phyloP scores from a whole-genome alignment of 2,797 vertebrate genomes.

The Rhynchonycteris naso region DNA sequence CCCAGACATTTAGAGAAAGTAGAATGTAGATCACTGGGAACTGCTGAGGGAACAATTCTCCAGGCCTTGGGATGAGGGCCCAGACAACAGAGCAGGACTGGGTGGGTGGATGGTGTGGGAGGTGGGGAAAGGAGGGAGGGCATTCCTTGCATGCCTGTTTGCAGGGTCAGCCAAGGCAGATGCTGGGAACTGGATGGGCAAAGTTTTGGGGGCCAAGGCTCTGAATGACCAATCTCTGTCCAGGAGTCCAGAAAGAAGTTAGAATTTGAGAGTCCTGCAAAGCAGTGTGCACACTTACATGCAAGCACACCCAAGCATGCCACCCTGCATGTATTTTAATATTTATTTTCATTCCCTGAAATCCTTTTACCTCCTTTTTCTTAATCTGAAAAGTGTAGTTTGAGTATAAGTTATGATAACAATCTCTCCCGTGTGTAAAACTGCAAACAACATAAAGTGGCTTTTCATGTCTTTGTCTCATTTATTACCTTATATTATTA shows the following conservation, averaged over 20 bases:
- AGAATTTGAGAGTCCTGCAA: neutral
- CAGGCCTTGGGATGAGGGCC: neutral
- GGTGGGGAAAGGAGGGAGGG: neutral
- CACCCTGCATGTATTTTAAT: neutral
- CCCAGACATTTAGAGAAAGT: neutral
- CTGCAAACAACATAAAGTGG: neutral
- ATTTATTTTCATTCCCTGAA: neutral
- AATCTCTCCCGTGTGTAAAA: neutral
- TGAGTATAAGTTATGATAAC: neutral
- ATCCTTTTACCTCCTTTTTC: neutral
- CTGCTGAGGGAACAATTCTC: neutral
- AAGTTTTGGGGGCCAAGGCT: neutral
- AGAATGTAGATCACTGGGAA: neutral
- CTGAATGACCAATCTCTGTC: neutral
- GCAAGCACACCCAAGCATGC: neutral
- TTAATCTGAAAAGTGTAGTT: neutral
- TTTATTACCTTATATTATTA: neutral
- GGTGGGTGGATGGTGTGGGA: neutral
- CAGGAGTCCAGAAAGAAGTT: neutral
- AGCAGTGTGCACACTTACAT: fast-evolving
- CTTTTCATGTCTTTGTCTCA: neutral
- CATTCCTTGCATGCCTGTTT: neutral
- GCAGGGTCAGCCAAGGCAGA: neutral
- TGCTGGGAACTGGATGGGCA: neutral
- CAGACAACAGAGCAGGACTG: neutral